These are phyloP conservation scores for Hippoglossus hippoglossus DNA, from an alignment of 2,797 vertebrate species.

Conservation along the genomic window DNA sequence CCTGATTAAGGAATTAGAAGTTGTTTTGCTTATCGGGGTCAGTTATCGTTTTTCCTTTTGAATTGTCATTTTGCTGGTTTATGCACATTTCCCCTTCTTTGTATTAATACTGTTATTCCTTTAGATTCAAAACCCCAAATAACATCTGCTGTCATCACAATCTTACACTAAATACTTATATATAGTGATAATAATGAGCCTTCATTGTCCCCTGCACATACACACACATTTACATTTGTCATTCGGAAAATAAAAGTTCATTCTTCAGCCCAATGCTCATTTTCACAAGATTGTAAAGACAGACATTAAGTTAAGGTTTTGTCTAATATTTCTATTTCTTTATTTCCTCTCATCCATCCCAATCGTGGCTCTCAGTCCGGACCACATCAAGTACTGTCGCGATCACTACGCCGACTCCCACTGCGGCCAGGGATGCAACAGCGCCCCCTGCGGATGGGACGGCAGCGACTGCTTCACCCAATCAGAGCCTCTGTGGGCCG, in stretches of 20 bases:
- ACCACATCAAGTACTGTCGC: slow-evolving; percentile 87
- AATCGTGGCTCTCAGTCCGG: slow-evolving; percentile 73
- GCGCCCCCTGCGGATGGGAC: slow-evolving; percentile 89
- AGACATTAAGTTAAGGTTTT: neutral
- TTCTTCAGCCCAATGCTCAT: neutral
- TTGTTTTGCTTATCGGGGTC: no score
- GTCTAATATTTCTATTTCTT: slow-evolving; percentile 1
- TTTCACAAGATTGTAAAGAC: neutral
- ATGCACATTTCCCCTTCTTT: no score
- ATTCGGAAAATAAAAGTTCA: neutral
- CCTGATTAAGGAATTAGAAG: neutral
- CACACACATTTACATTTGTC: no score
- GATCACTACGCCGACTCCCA: slow-evolving; percentile 88
- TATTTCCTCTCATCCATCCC: neutral
- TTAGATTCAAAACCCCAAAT: no score
- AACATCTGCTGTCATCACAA: no score
- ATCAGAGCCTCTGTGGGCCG: slow-evolving; percentile 68
- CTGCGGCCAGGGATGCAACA: slow-evolving; percentile 89
- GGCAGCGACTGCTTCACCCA: slow-evolving; percentile 87
- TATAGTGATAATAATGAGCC: no score
- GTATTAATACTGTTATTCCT: no score
- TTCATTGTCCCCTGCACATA: no score
- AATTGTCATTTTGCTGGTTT: no score
- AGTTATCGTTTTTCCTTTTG: no score
- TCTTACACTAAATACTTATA: no score